Conservation (phyloP, 2,113 vertebrate genomes). For the Sakesphorus luctuosus region DNA sequence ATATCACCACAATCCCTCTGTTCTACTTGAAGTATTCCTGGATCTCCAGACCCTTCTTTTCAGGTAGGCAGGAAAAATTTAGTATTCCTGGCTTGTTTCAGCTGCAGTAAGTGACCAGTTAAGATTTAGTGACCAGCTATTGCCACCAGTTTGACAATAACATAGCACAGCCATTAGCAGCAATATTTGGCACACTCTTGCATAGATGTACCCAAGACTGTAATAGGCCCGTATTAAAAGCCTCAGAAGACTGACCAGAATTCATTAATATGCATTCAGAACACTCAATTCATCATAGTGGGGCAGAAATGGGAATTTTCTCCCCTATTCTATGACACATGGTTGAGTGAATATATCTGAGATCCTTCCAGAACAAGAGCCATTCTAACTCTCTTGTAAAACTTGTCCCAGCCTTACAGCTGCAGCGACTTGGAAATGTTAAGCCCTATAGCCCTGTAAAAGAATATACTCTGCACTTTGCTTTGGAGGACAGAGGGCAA, state of each 20-base stretch:
- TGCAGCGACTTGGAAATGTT: not conserved
- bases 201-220: not conserved
- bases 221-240: not conserved
- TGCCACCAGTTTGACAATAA: not conserved
- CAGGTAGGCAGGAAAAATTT: not conserved
- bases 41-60: not conserved
- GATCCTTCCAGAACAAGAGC: not conserved
- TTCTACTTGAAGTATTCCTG: not conserved
- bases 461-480: not conserved
- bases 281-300: not conserved
- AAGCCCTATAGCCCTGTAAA: not conserved
- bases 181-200: not conserved
- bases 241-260: not conserved
- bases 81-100: not conserved
- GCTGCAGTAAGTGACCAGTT: not conserved
- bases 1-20: not conserved
- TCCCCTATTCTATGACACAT: not conserved
- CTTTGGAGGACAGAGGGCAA: not conserved
- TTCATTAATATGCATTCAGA: not conserved
- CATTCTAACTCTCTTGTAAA: not conserved
- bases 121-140: slow-evolving; percentile 4
- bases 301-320: not conserved
- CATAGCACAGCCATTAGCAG: not conserved
- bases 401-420: not conserved
- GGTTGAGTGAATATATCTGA: not conserved